These are phyloP conservation scores for Sebastolobus alascanus DNA, from an alignment of 2,797 vertebrate species.

Conservation along the genomic window DNA sequence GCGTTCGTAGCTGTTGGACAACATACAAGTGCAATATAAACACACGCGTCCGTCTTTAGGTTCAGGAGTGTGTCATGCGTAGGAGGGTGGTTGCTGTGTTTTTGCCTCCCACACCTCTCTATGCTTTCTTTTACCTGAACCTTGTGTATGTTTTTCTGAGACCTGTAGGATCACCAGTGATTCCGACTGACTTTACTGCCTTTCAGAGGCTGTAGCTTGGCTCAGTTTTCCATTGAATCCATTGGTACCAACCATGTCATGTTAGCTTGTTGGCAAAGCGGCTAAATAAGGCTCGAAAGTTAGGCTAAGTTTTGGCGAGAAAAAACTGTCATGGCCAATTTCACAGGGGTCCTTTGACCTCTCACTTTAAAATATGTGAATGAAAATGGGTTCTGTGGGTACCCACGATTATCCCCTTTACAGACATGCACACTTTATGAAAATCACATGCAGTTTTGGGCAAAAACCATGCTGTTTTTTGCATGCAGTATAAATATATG, in stretches of 20 bases:
- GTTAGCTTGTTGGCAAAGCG: background rate
- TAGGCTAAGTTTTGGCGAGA: rapidly evolving
- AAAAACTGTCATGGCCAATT: background rate
- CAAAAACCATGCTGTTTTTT: too few relatives aligned
- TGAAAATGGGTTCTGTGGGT: too few relatives aligned
- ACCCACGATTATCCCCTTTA: too few relatives aligned
- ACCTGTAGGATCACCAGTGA: background rate
- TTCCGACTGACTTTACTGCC: background rate
- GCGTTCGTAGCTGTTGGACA: slow-evolving; percentile 36
- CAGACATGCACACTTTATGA: too few relatives aligned
- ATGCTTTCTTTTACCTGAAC: slow-evolving; percentile 11
- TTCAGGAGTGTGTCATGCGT: slow-evolving; percentile 46
- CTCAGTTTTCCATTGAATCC: background rate
- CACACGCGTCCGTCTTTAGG: slow-evolving; percentile 40
- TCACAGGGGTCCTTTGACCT: background rate
- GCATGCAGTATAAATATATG: too few relatives aligned
- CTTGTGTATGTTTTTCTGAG: slow-evolving; percentile 13
- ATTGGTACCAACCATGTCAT: background rate
- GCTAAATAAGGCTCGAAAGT: background rate
- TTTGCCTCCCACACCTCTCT: slow-evolving; percentile 38
- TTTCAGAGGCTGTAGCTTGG: background rate
- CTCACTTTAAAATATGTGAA: too few relatives aligned
- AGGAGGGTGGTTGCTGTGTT: slow-evolving; percentile 35
- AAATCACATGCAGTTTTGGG: too few relatives aligned
- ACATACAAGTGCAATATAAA: slow-evolving; percentile 48